Base-by-base conservation (phyloP, 2,888 invertebrate species). In the Agriopis leucophaearia region DNA sequence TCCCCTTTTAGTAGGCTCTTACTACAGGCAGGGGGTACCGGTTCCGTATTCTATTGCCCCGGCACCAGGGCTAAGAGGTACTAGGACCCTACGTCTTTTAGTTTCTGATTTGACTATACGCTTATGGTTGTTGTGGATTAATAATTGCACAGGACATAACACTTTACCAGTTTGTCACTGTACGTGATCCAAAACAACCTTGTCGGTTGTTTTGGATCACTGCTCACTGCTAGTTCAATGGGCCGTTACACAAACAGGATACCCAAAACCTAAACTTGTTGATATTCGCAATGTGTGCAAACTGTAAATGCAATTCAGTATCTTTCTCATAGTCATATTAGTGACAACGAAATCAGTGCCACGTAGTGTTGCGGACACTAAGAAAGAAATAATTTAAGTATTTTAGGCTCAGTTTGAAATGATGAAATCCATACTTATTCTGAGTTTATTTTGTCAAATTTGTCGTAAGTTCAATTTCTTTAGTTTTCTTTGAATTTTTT, bases 181-280 rank as follows among this genome's bases (percentile, higher is more conserved):
- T n/a, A 16, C n/a, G 15, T 36, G 4, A n/a, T 15, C 15, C 27
- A 61, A 51, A 61, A 61, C 60, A 61, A 44, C 15, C 13, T 27
- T 27, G 27, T 27, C 27, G 27, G 27, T 27, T 27, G 27, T 27
- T 27, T 27, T 27, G 27, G 5, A 27, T 27, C 27, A 27, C 27
- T 51, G 15, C 35, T 52, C 42, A 52, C 35, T 6, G 18, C 8
- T 12, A 10, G 12, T 35, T 61, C n/a, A 51, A 51, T 61, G 35
- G 42, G 18, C 12, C n/a, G 42, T 55, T 55, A 42, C n/a, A 13
- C 18, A 42, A 61, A 61, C 52, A 61, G 60, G 51, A 52, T 55
- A n/a, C 42, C 42, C 15, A 42, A 55, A 54, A 38, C 38, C 51
- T n/a, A 50, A 42, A 35, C 15, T 1, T 44, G 59, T 50, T 59